A percentile compares a stretch with the other conserved stretches of the same genome.
phyloP scores from a whole-genome alignment of 1,140 invertebrate genomes.

The Helicoverpa zea region DNA sequence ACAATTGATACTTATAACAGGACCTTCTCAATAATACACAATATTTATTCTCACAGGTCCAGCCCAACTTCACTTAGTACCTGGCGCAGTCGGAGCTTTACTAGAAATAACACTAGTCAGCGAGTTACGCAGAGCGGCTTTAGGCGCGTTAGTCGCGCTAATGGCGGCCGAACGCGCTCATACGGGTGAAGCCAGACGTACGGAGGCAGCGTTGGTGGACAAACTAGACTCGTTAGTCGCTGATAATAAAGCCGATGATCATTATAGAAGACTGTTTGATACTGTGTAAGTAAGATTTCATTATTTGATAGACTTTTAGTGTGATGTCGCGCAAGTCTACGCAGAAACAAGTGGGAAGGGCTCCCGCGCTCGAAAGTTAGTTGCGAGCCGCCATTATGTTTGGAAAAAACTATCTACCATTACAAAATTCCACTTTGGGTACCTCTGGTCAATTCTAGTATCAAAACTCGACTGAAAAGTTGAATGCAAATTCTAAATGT shows the following conservation, averaged over 20 bases:
- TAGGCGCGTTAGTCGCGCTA: conserved; percentile 98
- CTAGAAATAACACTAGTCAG: conserved; percentile 97
- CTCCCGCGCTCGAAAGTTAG: no score
- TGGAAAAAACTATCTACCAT: no score
- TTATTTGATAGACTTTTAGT: no score
- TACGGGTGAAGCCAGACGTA: conserved; percentile 94
- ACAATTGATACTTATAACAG: no score
- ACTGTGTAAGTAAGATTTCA: conserved; percentile 93
- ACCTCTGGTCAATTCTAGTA: no score
- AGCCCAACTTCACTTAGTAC: conserved; percentile 94
- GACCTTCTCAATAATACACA: no score
- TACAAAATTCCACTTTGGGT: no score
- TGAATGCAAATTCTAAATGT: no score
- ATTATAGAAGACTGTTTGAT: conserved; percentile 96
- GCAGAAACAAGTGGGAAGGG: no score
- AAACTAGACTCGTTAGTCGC: conserved; percentile 97
- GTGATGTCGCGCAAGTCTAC: no score
- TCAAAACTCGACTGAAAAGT: no score
- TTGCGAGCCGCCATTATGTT: no score
- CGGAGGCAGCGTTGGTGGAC: conserved; percentile 97
- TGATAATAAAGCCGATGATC: conserved; percentile 97
- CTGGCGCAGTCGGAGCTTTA: conserved; percentile 97
- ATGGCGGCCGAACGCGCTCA: conserved; percentile 97
- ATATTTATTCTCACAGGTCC: conserved; percentile 59
- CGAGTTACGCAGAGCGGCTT: conserved; percentile 95